Conservation (phyloP, 2,113 vertebrate species). For the rabbit (Oryctolagus cuniculus) region mOryCun1.1 NC_091442.1:65584501-65585000, state of each 20-base stretch:
- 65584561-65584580: no score
- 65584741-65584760: background rate
- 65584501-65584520: no score
- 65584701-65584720: constrained; percentile 8
- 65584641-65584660: constrained; percentile 22
- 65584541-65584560: no score
- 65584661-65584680: constrained; percentile 8
- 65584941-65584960: background rate
- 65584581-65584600: no score
- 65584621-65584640: background rate
- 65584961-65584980: no score
- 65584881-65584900: background rate
- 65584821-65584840: background rate
- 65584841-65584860: background rate
- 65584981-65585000: background rate
- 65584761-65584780: background rate
- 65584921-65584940: background rate
- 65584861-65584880: background rate
- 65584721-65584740: background rate
- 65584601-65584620: no score
- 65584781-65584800: background rate
- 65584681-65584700: background rate
- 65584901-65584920: background rate
- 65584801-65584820: background rate
- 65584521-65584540: no score